Evolutionary conservation across 2,113 vertebrate genomes (phyloP), one percentile per base, ranked within the genome.

Genomic region (Trematocara stigmaticum): DNA sequence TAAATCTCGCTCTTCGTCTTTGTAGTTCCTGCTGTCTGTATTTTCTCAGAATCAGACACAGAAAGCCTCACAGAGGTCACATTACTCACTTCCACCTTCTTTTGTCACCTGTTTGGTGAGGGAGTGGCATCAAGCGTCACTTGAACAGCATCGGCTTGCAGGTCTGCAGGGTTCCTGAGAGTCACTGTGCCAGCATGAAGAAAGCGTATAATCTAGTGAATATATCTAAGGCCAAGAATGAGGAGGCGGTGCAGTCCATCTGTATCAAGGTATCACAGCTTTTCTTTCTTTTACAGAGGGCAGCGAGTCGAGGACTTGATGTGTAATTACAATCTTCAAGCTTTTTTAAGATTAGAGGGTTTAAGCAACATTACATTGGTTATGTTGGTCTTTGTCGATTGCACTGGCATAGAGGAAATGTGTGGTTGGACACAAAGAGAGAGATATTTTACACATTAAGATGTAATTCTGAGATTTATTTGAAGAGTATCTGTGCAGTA

Each of bases 121-220:
- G 92, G 90, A 53, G 92, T 88, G 89, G 66, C 49, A 1, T 88
- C 29, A 83, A 84, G 71, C 15, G 61, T 79, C 57, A 18, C 86
- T 82, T 81, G 83, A 83, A 81, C 71, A 53, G 80, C 76, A 74
- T 64, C 76, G 42, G 55, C 23, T 31, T 49, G 52, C 82, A 86
- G 84, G 81, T 83, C 45, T 49, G 42, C 13, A n/a, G 74, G 56
- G 64, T 69, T 13, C 42, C 15, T 59, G 20, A 35, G 78, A 34
- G 18, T 83, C 59, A 6, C 56, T 76, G 35, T 42, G 47, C 61
- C 81, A 94, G 57, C 88, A 96, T 96, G 96, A 96, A 92, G 95
- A 96, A 95, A 83, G 83, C 52, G 1, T 95, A 94, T 88, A 95
- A 84, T 86, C 87, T 95, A 53, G 85, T 93, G 74, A 92, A 92